Evolutionary conservation across 2,797 vertebrate species (phyloP), one percentile per base, ranked within the genome.

Genomic region (Rhinella marina): DNA sequence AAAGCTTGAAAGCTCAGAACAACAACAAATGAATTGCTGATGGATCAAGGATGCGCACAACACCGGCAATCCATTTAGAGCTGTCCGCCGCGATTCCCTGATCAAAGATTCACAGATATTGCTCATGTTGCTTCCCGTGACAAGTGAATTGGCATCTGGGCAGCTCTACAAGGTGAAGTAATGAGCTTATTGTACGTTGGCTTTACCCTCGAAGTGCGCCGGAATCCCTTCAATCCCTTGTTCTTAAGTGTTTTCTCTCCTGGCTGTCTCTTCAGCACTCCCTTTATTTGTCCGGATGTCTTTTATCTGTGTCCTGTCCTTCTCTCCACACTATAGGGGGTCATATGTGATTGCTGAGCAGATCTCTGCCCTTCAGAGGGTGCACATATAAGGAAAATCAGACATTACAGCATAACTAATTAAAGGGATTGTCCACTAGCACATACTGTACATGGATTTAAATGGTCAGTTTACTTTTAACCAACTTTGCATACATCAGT

Each of bases 51-150:
- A 82, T 70, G 64, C 70, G 68, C 81, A 50, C 68, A 41, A 82
- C 84, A 10, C 57, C n/a, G 84, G 61, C 88, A 89, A 82, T 89
- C 88, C 88, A 86, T 86, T 82, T 86, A 78, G 52, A 89, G 10
- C 57, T 82, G 79, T 82, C 84, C n/a, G 17, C 83, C 8, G 17
- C 12, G 6, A 81, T 88, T 88, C 77, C 52, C 56, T 41, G 77
- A 85, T 88, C 83, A 81, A 41, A 85, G 68, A 27, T 57, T 76
- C 27, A 21, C 70, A 81, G 81, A 32, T 81, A 88, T 85, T 85
- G 87, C 87, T 88, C 32, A 11, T 66, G 56, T 59, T 70, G 84
- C 57, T 66, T 76, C 50, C n/a, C 62, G 66, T 85, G 87, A 88
- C 83, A 88, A 64, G 77, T 25, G 75, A 81, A 85, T 85, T 85